Evolutionary conservation across 2,888 invertebrate species (phyloP).

Genomic region (Orchesellides sinensis): DNA sequence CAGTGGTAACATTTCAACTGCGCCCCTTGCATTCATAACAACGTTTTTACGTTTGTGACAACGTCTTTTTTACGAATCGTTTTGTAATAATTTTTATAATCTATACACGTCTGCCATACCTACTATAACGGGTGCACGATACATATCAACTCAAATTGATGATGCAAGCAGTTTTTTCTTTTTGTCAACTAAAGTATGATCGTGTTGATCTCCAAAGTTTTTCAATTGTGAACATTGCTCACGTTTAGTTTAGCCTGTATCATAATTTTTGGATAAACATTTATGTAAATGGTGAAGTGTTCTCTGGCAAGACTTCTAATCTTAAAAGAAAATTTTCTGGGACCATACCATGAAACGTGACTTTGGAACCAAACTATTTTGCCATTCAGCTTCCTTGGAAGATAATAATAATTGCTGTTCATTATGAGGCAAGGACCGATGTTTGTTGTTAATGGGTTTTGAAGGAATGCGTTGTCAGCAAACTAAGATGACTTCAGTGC

Average conservation of each 20-base stretch:
- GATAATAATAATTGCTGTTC: conserved; percentile 46
- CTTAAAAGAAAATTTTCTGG: conserved; percentile 15
- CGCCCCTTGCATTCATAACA: conserved; percentile 11
- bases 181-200: conserved; percentile 31
- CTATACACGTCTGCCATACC: conserved; percentile 4
- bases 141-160: conserved; percentile 11
- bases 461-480: conserved; percentile 15
- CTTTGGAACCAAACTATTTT: conserved; percentile 45
- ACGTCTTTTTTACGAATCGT: conserved; percentile 24
- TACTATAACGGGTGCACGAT: background rate
- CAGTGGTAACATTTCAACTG: conserved; percentile 1
- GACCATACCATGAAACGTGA: conserved; percentile 39
- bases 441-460: conserved; percentile 48
- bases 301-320: background rate
- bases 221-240: conserved; percentile 27
- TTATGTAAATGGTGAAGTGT: conserved; percentile 1
- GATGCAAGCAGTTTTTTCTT: conserved; percentile 32
- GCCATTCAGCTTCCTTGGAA: conserved; percentile 9
- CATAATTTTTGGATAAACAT: conserved; percentile 14
- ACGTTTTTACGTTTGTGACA: conserved; percentile 49
- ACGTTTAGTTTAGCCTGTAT: conserved; percentile 11
- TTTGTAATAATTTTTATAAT: conserved; percentile 9
- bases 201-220: background rate
- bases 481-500: conserved; percentile 13
- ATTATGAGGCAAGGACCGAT: conserved; percentile 44